These are phyloP conservation scores for Caenorhabditis afra DNA, from an alignment of 2,888 invertebrate species.

Conservation along the genomic window DNA sequence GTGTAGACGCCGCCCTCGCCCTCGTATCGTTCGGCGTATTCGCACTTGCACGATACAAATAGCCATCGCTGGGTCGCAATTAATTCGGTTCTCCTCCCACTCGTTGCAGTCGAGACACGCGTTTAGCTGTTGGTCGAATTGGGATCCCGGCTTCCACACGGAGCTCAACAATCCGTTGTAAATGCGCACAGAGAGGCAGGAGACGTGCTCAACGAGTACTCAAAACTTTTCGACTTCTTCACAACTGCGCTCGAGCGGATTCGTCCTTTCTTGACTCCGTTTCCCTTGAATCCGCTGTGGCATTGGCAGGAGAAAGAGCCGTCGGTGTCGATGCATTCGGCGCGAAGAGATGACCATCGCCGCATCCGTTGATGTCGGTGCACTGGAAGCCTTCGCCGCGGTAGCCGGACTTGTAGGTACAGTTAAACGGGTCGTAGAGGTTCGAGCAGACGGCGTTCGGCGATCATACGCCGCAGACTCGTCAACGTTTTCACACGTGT, in stretches of 20 bases:
- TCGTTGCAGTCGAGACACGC: conserved; percentile 74
- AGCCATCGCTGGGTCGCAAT: conserved; percentile 83
- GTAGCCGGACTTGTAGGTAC: conserved; percentile 73
- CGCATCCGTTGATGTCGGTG: conserved; percentile 77
- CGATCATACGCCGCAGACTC: conserved; percentile 72
- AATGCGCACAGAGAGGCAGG: conserved; percentile 68
- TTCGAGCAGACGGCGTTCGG: conserved; percentile 71
- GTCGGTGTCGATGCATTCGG: conserved; percentile 72
- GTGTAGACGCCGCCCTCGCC: conserved; percentile 84
- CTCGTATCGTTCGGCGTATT: conserved; percentile 90
- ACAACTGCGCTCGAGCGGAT: conserved; percentile 71
- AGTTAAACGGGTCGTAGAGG: conserved; percentile 71
- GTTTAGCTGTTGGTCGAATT: conserved; percentile 61
- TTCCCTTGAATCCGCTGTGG: conserved; percentile 73
- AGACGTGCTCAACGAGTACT: conserved; percentile 60
- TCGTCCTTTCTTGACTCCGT: conserved; percentile 71
- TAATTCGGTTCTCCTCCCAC: conserved; percentile 74
- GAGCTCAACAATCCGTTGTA: conserved; percentile 67
- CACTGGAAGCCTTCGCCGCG: conserved; percentile 76
- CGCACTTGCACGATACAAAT: conserved; percentile 90
- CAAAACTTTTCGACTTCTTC: conserved; percentile 70
- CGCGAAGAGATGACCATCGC: conserved; percentile 68
- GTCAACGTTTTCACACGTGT: conserved; percentile 68
- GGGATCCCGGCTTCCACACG: conserved; percentile 71
- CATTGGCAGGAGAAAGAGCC: conserved; percentile 76